phyloP scores from a whole-genome alignment of 1,140 invertebrate genomes.

The Acyrthosiphon pisum region DNA sequence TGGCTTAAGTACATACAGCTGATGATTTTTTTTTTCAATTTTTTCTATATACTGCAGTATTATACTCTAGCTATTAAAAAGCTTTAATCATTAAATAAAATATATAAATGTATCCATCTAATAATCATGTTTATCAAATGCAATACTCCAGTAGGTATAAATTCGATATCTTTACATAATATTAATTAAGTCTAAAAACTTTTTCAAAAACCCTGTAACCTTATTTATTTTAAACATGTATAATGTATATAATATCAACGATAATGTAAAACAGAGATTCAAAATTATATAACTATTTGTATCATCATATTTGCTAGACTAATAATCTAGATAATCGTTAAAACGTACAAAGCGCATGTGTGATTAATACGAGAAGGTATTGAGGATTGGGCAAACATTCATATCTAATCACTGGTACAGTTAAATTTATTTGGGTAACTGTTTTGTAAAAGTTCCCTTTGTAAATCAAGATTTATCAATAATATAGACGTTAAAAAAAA shows the following conservation, averaged over 20 bases:
- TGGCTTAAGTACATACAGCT: neutral
- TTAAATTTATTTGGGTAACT: neutral
- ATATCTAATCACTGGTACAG: neutral
- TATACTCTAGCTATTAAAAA: neutral
- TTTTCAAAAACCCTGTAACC: neutral
- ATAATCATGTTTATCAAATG: neutral
- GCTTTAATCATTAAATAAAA: neutral
- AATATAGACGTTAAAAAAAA: neutral
- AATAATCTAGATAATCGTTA: neutral
- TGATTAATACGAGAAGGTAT: neutral
- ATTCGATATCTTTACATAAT: too few species aligned
- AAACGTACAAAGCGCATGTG: neutral
- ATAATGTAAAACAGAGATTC: neutral
- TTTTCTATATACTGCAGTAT: neutral
- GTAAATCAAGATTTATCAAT: neutral
- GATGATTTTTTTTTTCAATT: neutral
- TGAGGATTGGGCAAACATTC: neutral
- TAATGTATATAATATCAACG: neutral
- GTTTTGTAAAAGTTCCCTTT: too few species aligned
- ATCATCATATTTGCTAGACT: too few species aligned
- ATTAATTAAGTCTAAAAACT: neutral
- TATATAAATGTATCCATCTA: neutral
- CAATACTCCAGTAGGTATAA: neutral
- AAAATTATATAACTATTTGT: too few species aligned
- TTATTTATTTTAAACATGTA: neutral